phyloP scores from a whole-genome alignment of 1,140 invertebrate genomes.

The Caenorhabditis brenneri region DNA sequence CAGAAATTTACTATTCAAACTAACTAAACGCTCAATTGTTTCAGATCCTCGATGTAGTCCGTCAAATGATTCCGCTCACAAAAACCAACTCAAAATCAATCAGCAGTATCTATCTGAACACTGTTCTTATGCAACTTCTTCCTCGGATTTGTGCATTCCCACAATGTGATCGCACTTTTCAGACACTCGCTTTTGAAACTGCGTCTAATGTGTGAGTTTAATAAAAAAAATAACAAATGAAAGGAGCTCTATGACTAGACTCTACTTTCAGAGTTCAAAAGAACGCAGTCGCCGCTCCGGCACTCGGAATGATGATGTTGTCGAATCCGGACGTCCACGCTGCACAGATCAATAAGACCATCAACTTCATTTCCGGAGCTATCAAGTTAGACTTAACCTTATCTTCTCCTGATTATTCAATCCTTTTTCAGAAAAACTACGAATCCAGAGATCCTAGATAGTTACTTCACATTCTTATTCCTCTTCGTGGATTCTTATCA shows the following conservation, averaged over 20 bases:
- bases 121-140: conserved; percentile 21
- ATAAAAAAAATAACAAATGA: no score
- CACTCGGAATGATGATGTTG: conserved; percentile 29
- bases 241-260: no score
- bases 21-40: background rate
- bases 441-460: background rate
- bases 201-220: background rate
- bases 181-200: conserved; percentile 3
- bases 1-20: background rate
- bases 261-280: background rate
- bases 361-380: background rate
- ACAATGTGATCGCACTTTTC: background rate
- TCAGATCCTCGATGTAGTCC: background rate
- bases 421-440: background rate
- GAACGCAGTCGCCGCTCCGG: conserved; percentile 12
- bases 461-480: conserved; percentile 26
- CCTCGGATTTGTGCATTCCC: conserved; percentile 7
- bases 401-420: no score
- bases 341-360: background rate
- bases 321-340: conserved; percentile 22
- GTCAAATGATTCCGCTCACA: background rate
- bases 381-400: background rate
- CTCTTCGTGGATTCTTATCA: conserved; percentile 39
- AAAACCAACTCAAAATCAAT: background rate
- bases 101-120: background rate